These are phyloP conservation scores for Mechanitis mazaeus DNA, from an alignment of 2,888 invertebrate species.

Conservation along the genomic window DNA sequence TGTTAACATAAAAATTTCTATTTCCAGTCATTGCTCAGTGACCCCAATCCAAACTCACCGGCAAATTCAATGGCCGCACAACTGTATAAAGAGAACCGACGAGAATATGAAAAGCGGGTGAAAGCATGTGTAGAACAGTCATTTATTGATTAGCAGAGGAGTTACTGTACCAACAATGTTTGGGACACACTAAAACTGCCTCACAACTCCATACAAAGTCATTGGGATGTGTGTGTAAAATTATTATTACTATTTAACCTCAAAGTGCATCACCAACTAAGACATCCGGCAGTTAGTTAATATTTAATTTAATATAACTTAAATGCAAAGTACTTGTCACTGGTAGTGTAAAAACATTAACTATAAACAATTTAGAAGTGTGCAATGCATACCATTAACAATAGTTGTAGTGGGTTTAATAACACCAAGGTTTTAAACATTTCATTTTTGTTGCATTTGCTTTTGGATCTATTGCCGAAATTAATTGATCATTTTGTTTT, in stretches of 20 bases:
- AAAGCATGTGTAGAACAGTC: constrained; percentile 99
- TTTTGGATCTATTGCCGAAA: constrained; percentile 7
- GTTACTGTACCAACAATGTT: constrained; percentile 40
- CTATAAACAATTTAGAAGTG: constrained; percentile 25
- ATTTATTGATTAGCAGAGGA: constrained; percentile 90
- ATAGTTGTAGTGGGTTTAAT: constrained; percentile 28
- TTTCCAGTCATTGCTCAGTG: constrained; percentile 98
- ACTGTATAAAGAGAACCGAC: constrained; percentile 98
- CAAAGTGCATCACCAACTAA: constrained; percentile 33
- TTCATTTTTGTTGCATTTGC: constrained; percentile 20
- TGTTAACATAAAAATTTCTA: constrained; percentile 32
- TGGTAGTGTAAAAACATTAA: constrained; percentile 18
- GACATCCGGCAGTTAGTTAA: constrained; percentile 21
- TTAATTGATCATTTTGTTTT: no score
- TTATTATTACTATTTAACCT: constrained; percentile 35
- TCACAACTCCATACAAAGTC: constrained; percentile 52
- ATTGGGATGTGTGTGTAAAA: constrained; percentile 57
- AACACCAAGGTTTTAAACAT: constrained; percentile 16
- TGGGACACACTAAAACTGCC: constrained; percentile 42
- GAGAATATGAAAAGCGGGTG: constrained; percentile 99
- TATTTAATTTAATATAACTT: constrained; percentile 9
- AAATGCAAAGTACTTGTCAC: constrained; percentile 15
- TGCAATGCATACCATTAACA: constrained; percentile 32
- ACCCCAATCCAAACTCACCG: constrained; percentile 99
- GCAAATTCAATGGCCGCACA: constrained; percentile 99